Evolutionary conservation across 2,888 invertebrate species (phyloP), one percentile per base, ranked within the genome.

Genomic region (Oscheius sp.): DNA sequence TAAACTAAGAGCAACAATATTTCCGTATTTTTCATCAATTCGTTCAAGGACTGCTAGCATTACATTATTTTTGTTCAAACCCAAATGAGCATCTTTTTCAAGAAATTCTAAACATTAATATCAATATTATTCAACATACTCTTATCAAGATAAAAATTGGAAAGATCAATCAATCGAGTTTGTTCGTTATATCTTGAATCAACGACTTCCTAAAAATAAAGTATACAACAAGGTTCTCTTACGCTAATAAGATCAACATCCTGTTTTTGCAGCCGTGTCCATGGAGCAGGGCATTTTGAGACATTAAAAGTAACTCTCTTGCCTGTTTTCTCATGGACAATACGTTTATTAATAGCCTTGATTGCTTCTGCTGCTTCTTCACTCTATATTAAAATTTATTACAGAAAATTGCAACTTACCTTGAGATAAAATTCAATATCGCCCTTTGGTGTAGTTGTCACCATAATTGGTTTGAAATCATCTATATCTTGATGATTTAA

Each of bases 61-160:
- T 12, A 85, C 80, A 38, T 81, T 80, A 68, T 80, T 81, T 51
- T 82, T 80, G 22, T 75, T 78, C 9, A 84, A 69, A 24, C 67
- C 50, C 71, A 78, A 74, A 2, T 73, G 62, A 54, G 80, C 65
- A 30, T 77, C 77, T 2, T 63, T 65, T 1, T 32, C 51, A 2
- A 54, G 66, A 68, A 82, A 81, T 2, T 33, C 74, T 71, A 59
- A 36, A 63, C 28, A 20, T 3, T 26, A 20, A 28, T 12, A 30
- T 22, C 9, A 3, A 24, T 54, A 32, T 6, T 24, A 28, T 24
- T 56, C 2, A 32, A 59, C 63, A 47, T 38, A 81, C 80, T 44
- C 47, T 71, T 67, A 69, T 82, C 80, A 6, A 45, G 63, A 56
- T 67, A 73, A 68, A 84, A 85, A 6, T 77, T 71, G 30, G 78